Conservation (phyloP, 2,113 vertebrate genomes). For the Craseonycteris thonglongyai region DNA sequence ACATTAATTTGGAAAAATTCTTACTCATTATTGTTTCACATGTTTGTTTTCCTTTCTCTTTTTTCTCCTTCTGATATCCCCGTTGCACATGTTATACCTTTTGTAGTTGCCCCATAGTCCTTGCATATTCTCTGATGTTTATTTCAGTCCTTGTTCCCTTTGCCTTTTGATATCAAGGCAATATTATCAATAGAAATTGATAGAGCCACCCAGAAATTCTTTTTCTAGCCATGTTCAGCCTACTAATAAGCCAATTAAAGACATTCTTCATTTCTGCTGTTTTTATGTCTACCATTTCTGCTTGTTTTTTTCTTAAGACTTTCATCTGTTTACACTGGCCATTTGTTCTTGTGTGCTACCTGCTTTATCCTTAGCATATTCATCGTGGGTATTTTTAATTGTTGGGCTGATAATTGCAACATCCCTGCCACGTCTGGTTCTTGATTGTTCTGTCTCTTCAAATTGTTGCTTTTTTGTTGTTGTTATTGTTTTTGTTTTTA, state of each 20-base stretch:
- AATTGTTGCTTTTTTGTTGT: too few relatives aligned
- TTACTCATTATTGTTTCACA: too few relatives aligned
- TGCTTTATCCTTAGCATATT: background rate
- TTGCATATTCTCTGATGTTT: background rate
- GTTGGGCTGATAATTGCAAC: background rate
- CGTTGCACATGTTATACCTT: too few relatives aligned
- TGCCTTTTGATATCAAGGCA: background rate
- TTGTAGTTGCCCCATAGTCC: too few relatives aligned
- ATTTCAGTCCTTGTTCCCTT: background rate
- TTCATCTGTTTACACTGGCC: background rate
- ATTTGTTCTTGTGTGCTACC: background rate
- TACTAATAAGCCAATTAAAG: too few relatives aligned
- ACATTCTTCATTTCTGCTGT: background rate
- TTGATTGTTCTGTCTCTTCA: background rate
- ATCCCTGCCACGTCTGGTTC: background rate
- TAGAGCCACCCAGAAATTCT: background rate
- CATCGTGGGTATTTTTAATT: background rate
- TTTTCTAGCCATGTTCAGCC: too few relatives aligned
- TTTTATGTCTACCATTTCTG: background rate
- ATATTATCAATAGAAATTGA: too few relatives aligned
- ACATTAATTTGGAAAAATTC: too few relatives aligned
- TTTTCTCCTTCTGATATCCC: too few relatives aligned
- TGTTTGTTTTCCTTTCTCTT: background rate
- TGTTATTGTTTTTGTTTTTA: background rate
- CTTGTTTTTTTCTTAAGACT: background rate